Base-by-base conservation (phyloP, 2,113 vertebrate genomes). In the Pseudopodoces humilis region DNA sequence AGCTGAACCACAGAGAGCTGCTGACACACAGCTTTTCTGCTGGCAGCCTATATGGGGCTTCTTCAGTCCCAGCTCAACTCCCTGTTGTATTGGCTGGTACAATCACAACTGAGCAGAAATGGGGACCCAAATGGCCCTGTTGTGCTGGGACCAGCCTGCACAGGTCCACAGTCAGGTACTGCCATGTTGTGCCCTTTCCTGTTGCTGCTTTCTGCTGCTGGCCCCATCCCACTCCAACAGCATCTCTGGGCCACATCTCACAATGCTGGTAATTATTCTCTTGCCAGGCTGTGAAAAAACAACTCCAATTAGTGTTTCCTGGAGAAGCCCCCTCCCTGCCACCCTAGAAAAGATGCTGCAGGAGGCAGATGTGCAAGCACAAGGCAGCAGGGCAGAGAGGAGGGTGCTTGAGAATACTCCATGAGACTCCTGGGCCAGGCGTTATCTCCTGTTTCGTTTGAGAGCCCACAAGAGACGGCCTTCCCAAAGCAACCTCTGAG, bases 401-500 rank as follows among this genome's bases (percentile, higher is more conserved):
- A 91, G 22, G 25, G 60, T 25, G 80, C 86, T 58, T 62, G 88
- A 92, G 92, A 94, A 89, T 30, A 67, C 58, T 63, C 1, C 28
- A 68, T 30, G 89, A 65, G 60, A 46, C 89, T 95, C 79, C 97
- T 96, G 96, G 94, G 97, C 97, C 31, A 41, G 93, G 93, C 1
- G 89, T 98, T 98, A 97, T 98, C 98, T 97, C 96, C 93, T 47
- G 62, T 97, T 98, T 97, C 96, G 96, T 98, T 98, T 98, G 97
- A 98, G 98, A 98, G 97, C 97, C 97, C 95, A 75, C 91, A 96
- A 94, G 97, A 98, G 95, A 96, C 59, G 0, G 97, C 88, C 97
- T 98, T 98, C 98, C 98, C 97, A 96, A 98, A 97, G 98, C 98
- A 95, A 95, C 97, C 97, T 98, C 97, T 76, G 97, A 98, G 98